Base-by-base conservation (phyloP, 2,888 invertebrate species). In the Andrena dorsata region DNA sequence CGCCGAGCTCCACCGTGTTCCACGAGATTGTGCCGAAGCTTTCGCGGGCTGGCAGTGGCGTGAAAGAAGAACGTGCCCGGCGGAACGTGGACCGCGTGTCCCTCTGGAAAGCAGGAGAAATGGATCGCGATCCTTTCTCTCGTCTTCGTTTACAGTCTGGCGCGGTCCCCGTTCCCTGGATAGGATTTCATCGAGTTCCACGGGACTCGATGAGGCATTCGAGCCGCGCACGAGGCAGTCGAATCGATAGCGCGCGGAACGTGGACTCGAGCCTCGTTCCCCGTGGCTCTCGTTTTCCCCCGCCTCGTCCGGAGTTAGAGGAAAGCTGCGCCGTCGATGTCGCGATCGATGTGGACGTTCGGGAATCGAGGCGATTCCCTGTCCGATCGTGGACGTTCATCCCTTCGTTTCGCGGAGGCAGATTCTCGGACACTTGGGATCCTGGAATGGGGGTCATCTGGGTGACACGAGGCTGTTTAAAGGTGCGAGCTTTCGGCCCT, bases 401-500 rank as follows among this genome's bases (percentile, higher is more conserved):
- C 8, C 20, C 49, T 64, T 49, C 28, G n/a, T 76, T 56, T 64
- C 64, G 49, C 47, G 58, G 41, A 49, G 72, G 23, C 26, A 28
- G 47, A 16, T 23, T 16, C n/a, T 26, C 35, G 13, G 53, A 30
- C 6, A 10, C 51, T 35, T 6, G 63, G 32, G 56, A 56, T 47
- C 32, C 30, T 26, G 16, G 47, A 56, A 41, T 23, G n/a, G 35
- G n/a, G 53, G 13, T 60, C 53, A 16, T 28, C 35, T 49, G 53
- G 30, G 2, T 30, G 74, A 35, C 51, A 60, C 32, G 76, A 68
- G 47, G 35, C 72, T 75, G 69, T 82, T 65, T 65, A 68, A 72
- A 75, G 66, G 61, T 47, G 74, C 79, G 76, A 84, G 82, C 64
- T 77, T 86, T 80, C 72, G 84, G 77, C 64, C 71, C 61, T 60